Evolutionary conservation across 2,113 vertebrate genomes (phyloP), one percentile per base, ranked within the genome.

Genomic region (Ammodytes marinus): DNA sequence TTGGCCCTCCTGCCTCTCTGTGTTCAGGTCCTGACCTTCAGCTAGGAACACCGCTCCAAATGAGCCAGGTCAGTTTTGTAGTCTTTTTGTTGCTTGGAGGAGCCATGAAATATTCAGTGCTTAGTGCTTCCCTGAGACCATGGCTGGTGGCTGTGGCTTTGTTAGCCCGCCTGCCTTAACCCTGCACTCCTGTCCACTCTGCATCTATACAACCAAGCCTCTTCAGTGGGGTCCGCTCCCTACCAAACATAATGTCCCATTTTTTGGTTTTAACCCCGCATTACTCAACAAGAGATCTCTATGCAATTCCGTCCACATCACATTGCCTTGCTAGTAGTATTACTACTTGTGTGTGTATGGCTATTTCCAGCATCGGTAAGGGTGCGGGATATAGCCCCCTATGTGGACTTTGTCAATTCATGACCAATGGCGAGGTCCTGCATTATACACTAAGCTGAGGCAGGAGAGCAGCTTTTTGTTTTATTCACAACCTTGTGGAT

Each of bases 61-160:
- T 69, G 84, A 91, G 94, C 92, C 90, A 89, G 94, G 95, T 94
- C 95, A 96, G 95, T 96, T 96, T 96, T 96, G 96, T 95, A 95
- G 96, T 97, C 95, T 96, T 97, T 97, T 96, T 97, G 97, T 97
- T 27, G 97, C 97, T 98, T 85, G 96, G 91, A 97, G 96, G 96
- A 97, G 88, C 97, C 96, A 98, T 99, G 95, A 98, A 99, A 99
- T 96, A 98, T 98, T 98, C 96, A 98, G 95, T 27, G 90, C 94
- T 95, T 89, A 90, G 94, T 95, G 96, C 96, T 96, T 97, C 97
- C 95, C 94, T 95, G 96, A 97, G 96, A 97, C 96, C 95, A 96
- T 27, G 96, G 96, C 96, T 98, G 97, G 96, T 97, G 96, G 96
- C 97, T 95, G 96, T 97, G 95, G 96, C 96, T 97, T 97, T 97